A percentile compares a stretch with the other conserved stretches of the same genome.
Conservation (phyloP, 2,888 invertebrate species). For the Drepana falcataria region DNA sequence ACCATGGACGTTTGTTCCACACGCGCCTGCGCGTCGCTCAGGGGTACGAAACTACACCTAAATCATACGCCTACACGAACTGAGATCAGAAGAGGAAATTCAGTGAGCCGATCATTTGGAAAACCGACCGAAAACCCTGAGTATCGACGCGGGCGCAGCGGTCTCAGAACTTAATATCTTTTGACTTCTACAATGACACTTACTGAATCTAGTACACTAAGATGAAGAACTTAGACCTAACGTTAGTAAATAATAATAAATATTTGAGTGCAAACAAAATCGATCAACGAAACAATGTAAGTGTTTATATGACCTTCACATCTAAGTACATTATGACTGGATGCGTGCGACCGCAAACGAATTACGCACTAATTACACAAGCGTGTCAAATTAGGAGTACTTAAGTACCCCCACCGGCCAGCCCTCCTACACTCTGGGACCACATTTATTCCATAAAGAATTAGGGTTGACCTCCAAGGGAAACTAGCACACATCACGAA, state of each 20-base stretch:
- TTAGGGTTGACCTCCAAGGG: conserved; percentile 53
- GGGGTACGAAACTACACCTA: conserved; percentile 28
- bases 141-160: conserved; percentile 49
- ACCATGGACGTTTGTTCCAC: conserved; percentile 76
- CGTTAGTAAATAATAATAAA: conserved; percentile 64
- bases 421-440: conserved; percentile 16
- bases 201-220: conserved; percentile 71
- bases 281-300: conserved; percentile 47
- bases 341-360: conserved; percentile 59
- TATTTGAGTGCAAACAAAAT: conserved; percentile 66
- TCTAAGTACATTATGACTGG: conserved; percentile 55
- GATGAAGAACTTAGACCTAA: conserved; percentile 70
- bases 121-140: conserved; percentile 25
- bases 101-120: conserved; percentile 15
- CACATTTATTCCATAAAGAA: conserved; percentile 75
- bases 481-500: conserved; percentile 63
- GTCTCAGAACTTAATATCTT: conserved; percentile 61
- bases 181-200: conserved; percentile 73
- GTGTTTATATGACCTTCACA: conserved; percentile 33
- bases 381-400: conserved; percentile 47
- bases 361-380: conserved; percentile 73
- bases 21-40: conserved; percentile 43
- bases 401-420: conserved; percentile 5
- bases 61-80: conserved; percentile 34
- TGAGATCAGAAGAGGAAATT: conserved; percentile 50